Evolutionary conservation across 2,888 invertebrate genomes (phyloP).

Genomic region (Chloroclystis v-ata): DNA sequence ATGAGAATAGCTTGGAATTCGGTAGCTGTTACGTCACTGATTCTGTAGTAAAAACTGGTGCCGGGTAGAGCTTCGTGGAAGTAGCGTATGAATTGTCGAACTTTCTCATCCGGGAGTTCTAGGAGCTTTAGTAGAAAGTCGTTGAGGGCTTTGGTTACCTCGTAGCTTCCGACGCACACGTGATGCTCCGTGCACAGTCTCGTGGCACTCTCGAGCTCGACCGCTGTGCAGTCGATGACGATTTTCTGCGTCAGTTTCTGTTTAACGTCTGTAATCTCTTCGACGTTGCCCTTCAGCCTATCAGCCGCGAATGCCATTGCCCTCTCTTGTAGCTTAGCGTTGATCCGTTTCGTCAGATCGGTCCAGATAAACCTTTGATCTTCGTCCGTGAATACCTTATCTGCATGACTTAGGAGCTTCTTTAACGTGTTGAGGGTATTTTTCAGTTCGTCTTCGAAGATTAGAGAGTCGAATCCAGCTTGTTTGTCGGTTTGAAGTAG

Average conservation of each 20-base stretch:
- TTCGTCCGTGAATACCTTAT: constrained; percentile 32
- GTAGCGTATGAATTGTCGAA: constrained; percentile 26
- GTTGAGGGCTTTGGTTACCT: constrained; percentile 16
- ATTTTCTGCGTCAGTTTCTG: constrained; percentile 42
- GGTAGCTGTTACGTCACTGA: constrained; percentile 42
- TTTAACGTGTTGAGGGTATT: constrained; percentile 36
- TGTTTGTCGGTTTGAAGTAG: constrained; percentile 30
- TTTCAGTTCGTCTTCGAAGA: constrained; percentile 40
- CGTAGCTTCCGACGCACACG: constrained; percentile 40
- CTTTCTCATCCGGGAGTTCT: constrained; percentile 9
- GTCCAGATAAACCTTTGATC: constrained; percentile 43
- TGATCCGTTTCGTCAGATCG: constrained; percentile 50
- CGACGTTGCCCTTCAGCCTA: constrained; percentile 30
- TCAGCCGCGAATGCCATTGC: constrained; percentile 34
- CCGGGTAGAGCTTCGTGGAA: constrained; percentile 30
- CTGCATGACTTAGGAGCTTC: constrained; percentile 36
- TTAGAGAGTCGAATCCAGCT: constrained; percentile 2
- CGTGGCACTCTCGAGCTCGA: constrained; percentile 46
- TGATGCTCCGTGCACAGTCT: constrained; percentile 45
- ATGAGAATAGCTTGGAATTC: constrained; percentile 53
- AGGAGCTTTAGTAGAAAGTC: constrained; percentile 13
- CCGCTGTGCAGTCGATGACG: constrained; percentile 38
- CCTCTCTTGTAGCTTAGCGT: constrained; percentile 45
- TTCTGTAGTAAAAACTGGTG: constrained; percentile 39
- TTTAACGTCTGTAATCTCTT: constrained; percentile 30